Evolutionary conservation across 2,888 invertebrate species (phyloP).

Genomic region (Perithous albicinctus): DNA sequence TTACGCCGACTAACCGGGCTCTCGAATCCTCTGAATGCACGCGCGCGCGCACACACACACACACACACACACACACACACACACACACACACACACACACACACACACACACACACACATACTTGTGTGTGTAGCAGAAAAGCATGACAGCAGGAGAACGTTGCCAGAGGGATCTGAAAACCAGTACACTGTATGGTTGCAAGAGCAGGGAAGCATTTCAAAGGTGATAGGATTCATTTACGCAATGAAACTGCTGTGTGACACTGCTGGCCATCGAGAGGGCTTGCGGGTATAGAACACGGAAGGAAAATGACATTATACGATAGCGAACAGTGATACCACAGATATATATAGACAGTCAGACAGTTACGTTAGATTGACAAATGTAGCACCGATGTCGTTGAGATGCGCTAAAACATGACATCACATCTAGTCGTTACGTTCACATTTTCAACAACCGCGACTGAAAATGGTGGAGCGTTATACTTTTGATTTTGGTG

Average conservation of each 20-base stretch:
- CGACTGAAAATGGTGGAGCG: too few species aligned
- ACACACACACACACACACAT: too few species aligned
- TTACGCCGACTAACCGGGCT: slow-evolving; percentile 17
- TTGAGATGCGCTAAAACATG: neutral
- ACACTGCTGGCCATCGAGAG: neutral
- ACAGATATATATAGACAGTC: slow-evolving; percentile 12
- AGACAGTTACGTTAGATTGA: neutral
- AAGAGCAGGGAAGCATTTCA: slow-evolving; percentile 39
- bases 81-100: too few species aligned
- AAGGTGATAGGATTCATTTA: slow-evolving; percentile 60
- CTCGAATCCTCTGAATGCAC: neutral
- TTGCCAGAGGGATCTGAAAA: neutral
- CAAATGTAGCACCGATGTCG: neutral
- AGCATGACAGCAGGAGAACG: neutral
- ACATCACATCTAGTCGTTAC: too few species aligned
- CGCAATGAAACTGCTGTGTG: slow-evolving; percentile 23
- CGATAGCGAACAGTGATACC: slow-evolving; percentile 35
- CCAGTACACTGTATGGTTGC: neutral
- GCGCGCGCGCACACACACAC: too few species aligned
- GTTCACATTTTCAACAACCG: too few species aligned
- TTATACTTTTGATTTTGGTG: too few species aligned
- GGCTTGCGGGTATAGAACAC: slow-evolving; percentile 20
- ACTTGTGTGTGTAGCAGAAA: slow-evolving; percentile 3
- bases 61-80: too few species aligned
- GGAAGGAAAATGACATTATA: slow-evolving; percentile 54